Evolutionary conservation across 35 echinoderm and acorn worm species (phyloP), one percentile per base, ranked within the genome.

Genomic region (Chiridota heheva): DNA sequence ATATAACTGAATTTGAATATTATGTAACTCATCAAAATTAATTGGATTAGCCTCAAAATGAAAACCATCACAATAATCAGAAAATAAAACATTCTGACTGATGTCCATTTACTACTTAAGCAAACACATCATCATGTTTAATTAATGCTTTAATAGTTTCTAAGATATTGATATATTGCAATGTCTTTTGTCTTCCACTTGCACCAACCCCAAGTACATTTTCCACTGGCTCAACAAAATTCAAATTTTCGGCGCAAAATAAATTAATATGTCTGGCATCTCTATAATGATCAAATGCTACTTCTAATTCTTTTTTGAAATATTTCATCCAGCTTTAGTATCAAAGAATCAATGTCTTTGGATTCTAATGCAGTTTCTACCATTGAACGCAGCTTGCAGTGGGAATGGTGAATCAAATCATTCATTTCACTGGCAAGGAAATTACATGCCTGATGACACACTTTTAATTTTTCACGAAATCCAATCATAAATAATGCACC

Each of bases 1-100:
- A 35, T 82, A 82, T 39, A 82, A 42, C 44, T 82, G 78, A 26
- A 82, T 82, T 68, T 82, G 78, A 39, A 82, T 39, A 38, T 31
- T 34, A 2, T 15, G 17, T 32, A 35, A 35, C 27, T 67, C 35
- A 67, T 25, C 29, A 7, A 8, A 1, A 72, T 4, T 43, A 7
- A 72, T 36, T 4, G 10, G 2, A 72, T 72, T 2, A 43, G 69
- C 40, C 20, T 44, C 45, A n/a, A 43, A 72, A n/a, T 17, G 41
- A 38, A 42, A 42, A 45, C 69, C 42, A 72, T 72, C 69, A 72
- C 69, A 72, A 24, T 43, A 72, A 45, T 72, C 69, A 3, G 6
- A 43, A 36, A 72, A 72, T n/a, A 2, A 43, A 17, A 36, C 69
- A 72, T 45, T 45, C 2, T 72, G 36, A 40, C 1, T 36, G 27